Evolutionary conservation across 1,140 invertebrate species (phyloP), one percentile per base, ranked within the genome.

Genomic region (Zeugodacus cucurbitae): DNA sequence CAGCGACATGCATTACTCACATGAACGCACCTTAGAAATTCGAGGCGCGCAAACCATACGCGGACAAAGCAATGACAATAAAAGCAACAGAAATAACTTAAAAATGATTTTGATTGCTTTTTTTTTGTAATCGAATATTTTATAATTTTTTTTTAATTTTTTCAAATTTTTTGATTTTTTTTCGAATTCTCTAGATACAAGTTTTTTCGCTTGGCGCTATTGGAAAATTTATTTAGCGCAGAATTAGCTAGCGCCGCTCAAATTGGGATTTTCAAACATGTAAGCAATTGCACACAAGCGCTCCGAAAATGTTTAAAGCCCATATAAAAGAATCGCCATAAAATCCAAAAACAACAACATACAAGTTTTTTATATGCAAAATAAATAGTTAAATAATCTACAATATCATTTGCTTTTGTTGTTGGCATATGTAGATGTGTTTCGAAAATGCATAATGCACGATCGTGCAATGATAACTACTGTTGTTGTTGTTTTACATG

Each of bases 21-120:
- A 41, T 82, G 74, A 82, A 82, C 74, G 74, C 74, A 82, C 74
- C 74, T 54, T 22, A 54, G 41, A 82, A 82, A 82, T 82, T 48
- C 26, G 2, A 82, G 41, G 74, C 74, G 44, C 26, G 74, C 74
- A 82, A 10, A 48, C 74, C 74, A 82, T 48, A 48, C 41, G 26
- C 26, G n/a, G n/a, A n/a, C 37, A 20, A 11, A 32, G 2, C 14
- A 67, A 17, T n/a, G 67, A 5, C 34, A 8, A 37, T 20, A 74
- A 74, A 41, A 74, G 3, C 32, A 41, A 17, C 4, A 37, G 6
- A 14, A 74, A n/a, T 32, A 32, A 17, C 67, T 41, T 1, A 32
- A 22, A 74, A 74, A n/a, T 74, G 14, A 4, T 32, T 67, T 17
- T n/a, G n/a, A n/a, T n/a, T n/a, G n/a, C n/a, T n/a, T n/a, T n/a